Evolutionary conservation across 2,113 vertebrate genomes (phyloP), one percentile per base, ranked within the genome.

Genomic region (Rhodinocichla rosea): DNA sequence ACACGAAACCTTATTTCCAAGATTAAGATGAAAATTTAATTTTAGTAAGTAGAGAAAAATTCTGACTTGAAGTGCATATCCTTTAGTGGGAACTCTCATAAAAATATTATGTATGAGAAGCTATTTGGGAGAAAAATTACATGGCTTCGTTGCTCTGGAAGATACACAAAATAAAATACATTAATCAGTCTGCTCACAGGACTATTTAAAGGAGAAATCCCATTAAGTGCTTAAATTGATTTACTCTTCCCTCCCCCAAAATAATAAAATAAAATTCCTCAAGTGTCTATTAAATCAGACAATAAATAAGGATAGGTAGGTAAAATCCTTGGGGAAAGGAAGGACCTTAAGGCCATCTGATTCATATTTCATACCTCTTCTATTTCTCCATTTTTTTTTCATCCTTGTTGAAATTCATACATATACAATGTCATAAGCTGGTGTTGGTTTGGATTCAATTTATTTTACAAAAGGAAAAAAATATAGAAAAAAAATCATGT

Each of bases 331-430:
- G 69, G 96, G 93, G 95, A 95, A 92, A 87, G 44, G 33, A 81
- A 37, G 67, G 67, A 96, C 83, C 95, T 95, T 95, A 95, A 94
- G 95, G 97, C 92, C 76, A 87, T 93, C 78, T 97, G 93, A 95
- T 97, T 96, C 94, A 97, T 97, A 96, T 97, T 97, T 97, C 94
- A 96, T 96, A 80, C 33, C 9, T 57, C 57, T 82, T 87, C 80
- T 55, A 89, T 91, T 96, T 95, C 88, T 89, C 62, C 20, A n/a
- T 63, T 7, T 69, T 90, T 93, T 93, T 91, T 89, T 82, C 40
- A 87, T 77, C 83, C 75, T 87, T 76, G 40, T 63, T 94, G 86
- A 95, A 96, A 94, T 93, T 96, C 92, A 96, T 94, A 94, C 83
- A 95, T 87, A 89, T 62, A 88, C 60, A 90, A 88, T 94, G 62